Percentiles rank a stretch among this genome's conserved stretches.
These are phyloP conservation scores for Leucoptera coffeella DNA, from an alignment of 2,888 invertebrate species.

Conservation along the genomic window DNA sequence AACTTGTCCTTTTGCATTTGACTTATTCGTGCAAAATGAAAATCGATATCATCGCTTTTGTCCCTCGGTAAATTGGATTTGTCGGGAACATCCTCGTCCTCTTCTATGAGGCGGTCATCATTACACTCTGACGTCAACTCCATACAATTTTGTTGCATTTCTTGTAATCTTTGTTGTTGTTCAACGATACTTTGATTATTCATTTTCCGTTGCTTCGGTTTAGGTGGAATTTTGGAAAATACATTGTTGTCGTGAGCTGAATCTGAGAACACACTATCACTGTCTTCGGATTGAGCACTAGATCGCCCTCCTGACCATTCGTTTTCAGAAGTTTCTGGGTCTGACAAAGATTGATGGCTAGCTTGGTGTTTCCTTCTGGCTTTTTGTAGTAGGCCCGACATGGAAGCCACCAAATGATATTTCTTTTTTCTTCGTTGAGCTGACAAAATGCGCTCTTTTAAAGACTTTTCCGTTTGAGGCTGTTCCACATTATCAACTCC, in stretches of 20 bases:
- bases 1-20: conserved; percentile 47
- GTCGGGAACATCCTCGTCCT: conserved; percentile 19
- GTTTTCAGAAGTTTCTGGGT: conserved; percentile 71
- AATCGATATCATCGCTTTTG: conserved; percentile 45
- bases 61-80: conserved; percentile 24
- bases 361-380: conserved; percentile 64
- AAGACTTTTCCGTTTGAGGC: conserved; percentile 36
- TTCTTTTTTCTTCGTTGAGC: conserved; percentile 66
- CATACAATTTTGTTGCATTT: conserved; percentile 36
- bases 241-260: conserved; percentile 56
- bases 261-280: conserved; percentile 68
- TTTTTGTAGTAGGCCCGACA: conserved; percentile 80
- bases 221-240: conserved; percentile 57
- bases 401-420: conserved; percentile 73
- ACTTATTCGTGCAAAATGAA: conserved; percentile 47
- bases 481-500: conserved; percentile 56
- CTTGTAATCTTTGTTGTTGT: conserved; percentile 42
- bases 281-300: conserved; percentile 69
- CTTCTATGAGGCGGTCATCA: conserved; percentile 26
- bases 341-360: conserved; percentile 62
- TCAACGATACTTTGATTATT: conserved; percentile 45
- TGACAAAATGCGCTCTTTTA: conserved; percentile 39
- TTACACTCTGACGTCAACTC: conserved; percentile 18
- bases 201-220: conserved; percentile 34
- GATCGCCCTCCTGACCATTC: conserved; percentile 60